These are phyloP conservation scores for Apaloderma vittatum DNA, from an alignment of 2,113 vertebrate genomes.

Conservation along the genomic window DNA sequence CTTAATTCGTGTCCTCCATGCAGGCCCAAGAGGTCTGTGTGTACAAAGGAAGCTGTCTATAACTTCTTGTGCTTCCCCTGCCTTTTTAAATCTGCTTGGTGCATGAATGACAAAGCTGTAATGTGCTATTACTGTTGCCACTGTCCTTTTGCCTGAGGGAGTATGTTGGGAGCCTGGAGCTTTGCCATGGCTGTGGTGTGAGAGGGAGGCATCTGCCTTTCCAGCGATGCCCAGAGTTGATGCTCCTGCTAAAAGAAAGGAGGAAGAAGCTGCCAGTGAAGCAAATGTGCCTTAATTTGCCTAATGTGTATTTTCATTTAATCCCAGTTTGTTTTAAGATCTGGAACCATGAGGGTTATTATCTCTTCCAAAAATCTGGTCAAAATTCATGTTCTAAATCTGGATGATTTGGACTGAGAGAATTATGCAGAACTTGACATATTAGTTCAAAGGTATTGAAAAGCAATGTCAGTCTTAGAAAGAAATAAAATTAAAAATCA, in stretches of 20 bases:
- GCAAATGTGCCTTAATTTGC: constrained; percentile 9
- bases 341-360: neutral
- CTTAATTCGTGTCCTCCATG: neutral
- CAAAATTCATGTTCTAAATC: neutral
- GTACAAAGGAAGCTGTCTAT: neutral
- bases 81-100: neutral
- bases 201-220: neutral
- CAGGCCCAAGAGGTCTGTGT: fast-evolving
- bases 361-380: neutral
- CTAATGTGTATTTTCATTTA: neutral
- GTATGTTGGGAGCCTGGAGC: neutral
- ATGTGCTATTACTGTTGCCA: neutral
- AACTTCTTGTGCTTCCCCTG: neutral
- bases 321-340: neutral
- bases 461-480: neutral
- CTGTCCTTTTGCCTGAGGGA: neutral
- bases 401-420: neutral
- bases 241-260: neutral
- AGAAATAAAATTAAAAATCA: neutral
- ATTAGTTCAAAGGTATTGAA: neutral
- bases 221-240: neutral
- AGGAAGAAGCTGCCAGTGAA: neutral
- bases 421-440: neutral
- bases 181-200: neutral
- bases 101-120: neutral